These are phyloP conservation scores for Eira barbara DNA, from an alignment of 2,113 vertebrate genomes.

Conservation along the genomic window DNA sequence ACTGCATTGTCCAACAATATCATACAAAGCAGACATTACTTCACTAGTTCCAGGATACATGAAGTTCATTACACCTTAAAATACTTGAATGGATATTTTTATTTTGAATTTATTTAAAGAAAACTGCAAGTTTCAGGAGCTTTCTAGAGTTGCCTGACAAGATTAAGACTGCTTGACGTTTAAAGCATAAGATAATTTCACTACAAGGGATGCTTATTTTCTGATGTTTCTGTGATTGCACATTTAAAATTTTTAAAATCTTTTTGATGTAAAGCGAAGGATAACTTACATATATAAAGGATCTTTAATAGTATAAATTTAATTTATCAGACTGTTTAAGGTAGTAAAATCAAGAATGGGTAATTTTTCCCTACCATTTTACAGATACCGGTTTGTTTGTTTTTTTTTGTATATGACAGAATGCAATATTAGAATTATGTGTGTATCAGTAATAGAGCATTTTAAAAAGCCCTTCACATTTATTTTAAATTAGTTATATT, in stretches of 20 bases:
- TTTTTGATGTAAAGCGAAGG: neutral
- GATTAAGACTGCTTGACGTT: neutral
- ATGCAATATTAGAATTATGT: neutral
- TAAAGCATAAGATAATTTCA: neutral
- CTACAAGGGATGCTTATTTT: neutral
- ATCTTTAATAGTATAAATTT: neutral
- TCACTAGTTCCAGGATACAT: neutral
- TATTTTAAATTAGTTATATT: neutral
- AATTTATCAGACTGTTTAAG: neutral
- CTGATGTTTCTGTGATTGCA: neutral
- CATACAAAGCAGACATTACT: neutral
- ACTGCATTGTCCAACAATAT: neutral
- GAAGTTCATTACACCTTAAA: neutral
- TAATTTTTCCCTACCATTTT: neutral
- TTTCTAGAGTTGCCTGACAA: neutral
- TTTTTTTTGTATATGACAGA: neutral
- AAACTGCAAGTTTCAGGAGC: neutral
- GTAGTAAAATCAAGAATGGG: neutral
- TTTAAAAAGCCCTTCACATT: neutral
- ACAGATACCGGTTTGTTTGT: neutral
- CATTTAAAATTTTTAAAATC: neutral
- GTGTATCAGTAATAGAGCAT: neutral
- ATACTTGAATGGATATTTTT: neutral
- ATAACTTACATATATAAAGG: neutral
- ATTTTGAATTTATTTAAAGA: slow-evolving; percentile 6